A percentile compares a stretch with the other conserved stretches of the same genome.
phyloP scores from a whole-genome alignment of 30 jellyfish, hydroid and myxozoan genomes.

The Chrysaora quinquecirrha region DNA sequence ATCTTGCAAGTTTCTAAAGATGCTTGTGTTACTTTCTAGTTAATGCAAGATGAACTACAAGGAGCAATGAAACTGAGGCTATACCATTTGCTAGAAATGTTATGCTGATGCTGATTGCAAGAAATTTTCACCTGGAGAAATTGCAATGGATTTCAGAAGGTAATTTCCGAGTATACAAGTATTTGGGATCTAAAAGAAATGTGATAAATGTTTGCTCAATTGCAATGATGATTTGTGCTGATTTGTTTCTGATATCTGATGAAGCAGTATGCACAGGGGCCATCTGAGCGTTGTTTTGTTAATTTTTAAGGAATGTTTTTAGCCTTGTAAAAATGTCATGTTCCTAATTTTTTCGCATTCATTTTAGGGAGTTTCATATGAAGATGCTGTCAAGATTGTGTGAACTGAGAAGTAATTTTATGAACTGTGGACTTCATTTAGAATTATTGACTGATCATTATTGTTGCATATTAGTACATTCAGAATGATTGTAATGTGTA shows the following conservation, averaged over 20 bases:
- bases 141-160: slow-evolving; percentile 1
- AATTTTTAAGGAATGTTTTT: no score
- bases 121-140: background rate
- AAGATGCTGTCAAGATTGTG: no score
- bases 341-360: no score
- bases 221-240: slow-evolving; percentile 30
- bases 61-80: background rate
- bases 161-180: background rate
- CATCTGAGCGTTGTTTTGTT: no score
- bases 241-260: slow-evolving; percentile 1
- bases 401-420: no score
- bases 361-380: no score
- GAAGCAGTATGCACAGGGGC: slow-evolving; percentile 32
- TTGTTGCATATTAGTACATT: no score
- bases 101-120: background rate
- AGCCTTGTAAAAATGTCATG: no score
- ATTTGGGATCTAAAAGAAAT: background rate
- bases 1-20: background rate
- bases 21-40: background rate
- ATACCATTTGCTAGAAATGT: background rate
- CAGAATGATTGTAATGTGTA: no score
- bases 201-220: background rate
- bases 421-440: no score
- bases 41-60: background rate
- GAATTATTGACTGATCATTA: no score